Evolutionary conservation across 2,113 vertebrate species (phyloP), one percentile per base, ranked within the genome.

Genomic region (Notechis scutatus): DNA sequence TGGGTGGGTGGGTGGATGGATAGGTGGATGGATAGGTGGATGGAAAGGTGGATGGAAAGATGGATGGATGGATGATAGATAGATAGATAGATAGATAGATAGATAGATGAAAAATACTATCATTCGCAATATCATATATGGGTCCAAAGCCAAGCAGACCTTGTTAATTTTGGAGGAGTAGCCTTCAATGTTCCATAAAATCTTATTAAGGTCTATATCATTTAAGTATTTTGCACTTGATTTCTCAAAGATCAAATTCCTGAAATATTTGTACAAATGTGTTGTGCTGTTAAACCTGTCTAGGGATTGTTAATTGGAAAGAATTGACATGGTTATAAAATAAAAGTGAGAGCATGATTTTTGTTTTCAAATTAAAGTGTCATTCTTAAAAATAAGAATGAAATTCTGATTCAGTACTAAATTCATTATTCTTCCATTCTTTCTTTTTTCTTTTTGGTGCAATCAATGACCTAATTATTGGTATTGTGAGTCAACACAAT

Each of bases 11-110:
- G 59, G 26, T 11, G 2, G 24, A 26, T 26, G 3, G 59, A 61
- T 26, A 1, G 56, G 7, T 57, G 1, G 56, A 8, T 57, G 1
- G 56, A 23, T 23, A 0, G 56, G 7, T 20, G 0, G 6, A 23
- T 7, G 2, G 56, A 23, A 0, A 1, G 18, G 1, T 5, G 1
- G 5, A 23, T 23, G 0, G 56, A 57, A 7, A 6, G 18, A 1
- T 55, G 15, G 54, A 20, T 20, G 3, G 15, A 55, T 20, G 5
- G 4, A 20, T 20, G 50, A 52, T 24, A 23, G 56, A 23, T 55
- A 55, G 55, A 56, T 21, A 55, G 55, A 56, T 21, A 52, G 50
- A 52, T 52, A 52, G 50, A 52, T 12, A 52, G 50, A 52, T 3
- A 52, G 50, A 56, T 20, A 57, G 56, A 57, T 57, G 56, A 57